phyloP scores from a whole-genome alignment of 2,113 vertebrate genomes.

The Sisor rabdophorus region DNA sequence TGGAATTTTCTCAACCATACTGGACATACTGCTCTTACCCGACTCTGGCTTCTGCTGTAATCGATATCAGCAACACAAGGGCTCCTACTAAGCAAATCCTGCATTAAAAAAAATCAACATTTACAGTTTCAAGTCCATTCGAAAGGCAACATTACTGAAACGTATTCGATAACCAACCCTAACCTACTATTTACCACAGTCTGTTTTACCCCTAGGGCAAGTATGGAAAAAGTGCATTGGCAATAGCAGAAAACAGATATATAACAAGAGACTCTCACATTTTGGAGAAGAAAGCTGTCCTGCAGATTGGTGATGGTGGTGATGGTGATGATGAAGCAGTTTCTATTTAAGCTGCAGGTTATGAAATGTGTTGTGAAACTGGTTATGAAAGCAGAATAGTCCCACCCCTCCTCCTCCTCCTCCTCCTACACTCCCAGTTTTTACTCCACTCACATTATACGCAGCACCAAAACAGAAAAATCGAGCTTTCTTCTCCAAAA shows the following conservation, averaged over 20 bases:
- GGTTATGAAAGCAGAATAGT: conserved; percentile 9
- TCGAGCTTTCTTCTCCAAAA: not conserved
- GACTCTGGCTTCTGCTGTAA: conserved; percentile 60
- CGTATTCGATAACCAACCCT: not conserved
- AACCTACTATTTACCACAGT: not conserved
- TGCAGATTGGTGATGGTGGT: not conserved
- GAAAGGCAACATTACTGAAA: not conserved
- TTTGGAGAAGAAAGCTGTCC: not conserved
- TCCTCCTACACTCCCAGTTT: not conserved
- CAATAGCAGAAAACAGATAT: not conserved
- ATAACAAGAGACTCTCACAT: not conserved
- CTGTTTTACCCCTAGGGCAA: too few relatives aligned
- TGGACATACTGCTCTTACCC: conserved; percentile 57
- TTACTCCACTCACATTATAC: not conserved
- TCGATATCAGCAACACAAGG: conserved; percentile 54
- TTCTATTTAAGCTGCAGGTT: conserved; percentile 11
- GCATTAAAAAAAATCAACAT: conserved; percentile 6
- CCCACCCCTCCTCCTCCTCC: not conserved
- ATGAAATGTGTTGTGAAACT: not conserved
- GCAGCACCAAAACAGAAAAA: fast-evolving
- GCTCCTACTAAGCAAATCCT: conserved; percentile 60
- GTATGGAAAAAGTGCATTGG: not conserved
- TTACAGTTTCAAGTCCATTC: not conserved
- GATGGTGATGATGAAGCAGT: too few relatives aligned
- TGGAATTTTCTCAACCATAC: not conserved